Percentiles rank a stretch among this genome's conserved stretches.
Evolutionary conservation across 2,113 vertebrate genomes (phyloP).

Genomic region (Nestor notabilis): DNA sequence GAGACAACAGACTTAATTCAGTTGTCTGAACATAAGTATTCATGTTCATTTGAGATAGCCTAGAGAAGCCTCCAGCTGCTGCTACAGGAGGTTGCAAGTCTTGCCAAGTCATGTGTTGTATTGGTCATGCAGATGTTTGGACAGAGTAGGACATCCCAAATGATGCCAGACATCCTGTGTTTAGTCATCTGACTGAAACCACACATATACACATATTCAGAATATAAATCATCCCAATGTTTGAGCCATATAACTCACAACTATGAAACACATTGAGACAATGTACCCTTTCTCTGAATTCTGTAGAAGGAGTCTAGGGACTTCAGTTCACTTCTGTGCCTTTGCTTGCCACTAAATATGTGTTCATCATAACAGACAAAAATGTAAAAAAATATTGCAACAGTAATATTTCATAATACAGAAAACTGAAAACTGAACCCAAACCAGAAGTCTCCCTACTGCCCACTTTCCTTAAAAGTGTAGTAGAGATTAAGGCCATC

Average conservation of each 20-base stretch:
- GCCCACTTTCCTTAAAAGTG: background rate
- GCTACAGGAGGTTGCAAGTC: background rate
- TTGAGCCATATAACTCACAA: background rate
- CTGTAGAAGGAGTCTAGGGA: background rate
- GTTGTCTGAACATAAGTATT: background rate
- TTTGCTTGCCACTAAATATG: background rate
- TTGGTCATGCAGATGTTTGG: slow-evolving; percentile 11
- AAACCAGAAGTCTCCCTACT: background rate
- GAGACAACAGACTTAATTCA: background rate
- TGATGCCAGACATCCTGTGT: background rate
- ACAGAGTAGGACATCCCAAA: background rate
- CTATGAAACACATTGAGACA: background rate
- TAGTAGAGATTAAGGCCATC: background rate
- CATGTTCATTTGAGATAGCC: background rate
- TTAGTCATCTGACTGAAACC: background rate
- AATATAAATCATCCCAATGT: background rate
- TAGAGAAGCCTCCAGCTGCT: background rate
- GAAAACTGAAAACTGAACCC: background rate
- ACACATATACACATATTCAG: background rate
- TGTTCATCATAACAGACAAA: background rate
- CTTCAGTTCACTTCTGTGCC: background rate
- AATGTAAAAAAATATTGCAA: background rate
- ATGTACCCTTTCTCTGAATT: background rate
- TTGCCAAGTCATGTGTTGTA: background rate
- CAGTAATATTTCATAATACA: background rate